Conservation (phyloP, 1,140 invertebrate genomes). For the Ruditapes philippinarum region DNA sequence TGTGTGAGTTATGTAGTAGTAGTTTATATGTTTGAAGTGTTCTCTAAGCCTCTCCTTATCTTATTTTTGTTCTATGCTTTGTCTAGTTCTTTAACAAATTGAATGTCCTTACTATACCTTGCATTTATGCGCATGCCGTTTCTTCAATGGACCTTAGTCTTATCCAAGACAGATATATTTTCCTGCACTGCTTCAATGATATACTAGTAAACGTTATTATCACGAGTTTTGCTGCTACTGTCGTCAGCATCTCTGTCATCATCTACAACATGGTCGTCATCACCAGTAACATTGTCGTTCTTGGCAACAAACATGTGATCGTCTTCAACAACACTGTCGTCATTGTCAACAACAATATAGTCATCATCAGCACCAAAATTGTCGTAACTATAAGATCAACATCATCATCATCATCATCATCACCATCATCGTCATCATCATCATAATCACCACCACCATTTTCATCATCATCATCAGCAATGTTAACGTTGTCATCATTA, state of each 20-base stretch:
- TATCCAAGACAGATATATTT: too few species aligned
- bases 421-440: constrained; percentile 29
- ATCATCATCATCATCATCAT: constrained; percentile 41
- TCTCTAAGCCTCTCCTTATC: too few species aligned
- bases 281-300: constrained; percentile 38
- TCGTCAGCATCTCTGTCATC: neutral
- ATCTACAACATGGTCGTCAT: constrained; percentile 52
- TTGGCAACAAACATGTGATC: constrained; percentile 42
- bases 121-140: too few species aligned
- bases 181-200: too few species aligned
- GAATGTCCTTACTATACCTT: too few species aligned
- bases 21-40: neutral
- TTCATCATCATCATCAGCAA: constrained; percentile 54
- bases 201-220: neutral
- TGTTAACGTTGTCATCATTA: constrained; percentile 49
- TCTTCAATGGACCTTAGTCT: too few species aligned
- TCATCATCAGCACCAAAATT: constrained; percentile 40
- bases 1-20: neutral
- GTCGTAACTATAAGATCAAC: constrained; percentile 12
- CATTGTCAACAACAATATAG: constrained; percentile 45
- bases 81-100: too few species aligned
- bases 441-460: too few species aligned
- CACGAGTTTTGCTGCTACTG: neutral
- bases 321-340: constrained; percentile 35
- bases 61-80: neutral